These are phyloP conservation scores for Cinara cedri DNA, from an alignment of 2,888 invertebrate genomes.

Conservation along the genomic window DNA sequence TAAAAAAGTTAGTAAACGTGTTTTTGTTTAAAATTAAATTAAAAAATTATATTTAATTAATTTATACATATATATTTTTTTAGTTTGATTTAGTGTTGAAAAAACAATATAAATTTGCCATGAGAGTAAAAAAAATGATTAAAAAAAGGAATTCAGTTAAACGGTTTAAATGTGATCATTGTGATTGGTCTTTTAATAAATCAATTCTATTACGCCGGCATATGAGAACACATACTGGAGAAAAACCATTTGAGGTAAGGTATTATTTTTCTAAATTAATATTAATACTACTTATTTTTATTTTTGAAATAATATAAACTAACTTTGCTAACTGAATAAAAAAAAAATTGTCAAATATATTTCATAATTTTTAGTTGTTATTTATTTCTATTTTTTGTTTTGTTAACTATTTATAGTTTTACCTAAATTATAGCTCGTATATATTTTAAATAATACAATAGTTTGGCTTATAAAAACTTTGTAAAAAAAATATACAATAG, in stretches of 20 bases:
- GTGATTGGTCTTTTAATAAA: slow-evolving; percentile 53
- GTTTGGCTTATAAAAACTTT: no score
- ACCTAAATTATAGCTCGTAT: no score
- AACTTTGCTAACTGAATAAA: no score
- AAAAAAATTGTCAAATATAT: no score
- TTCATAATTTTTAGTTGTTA: no score
- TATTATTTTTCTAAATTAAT: not conserved
- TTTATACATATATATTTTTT: not conserved
- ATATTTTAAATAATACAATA: no score
- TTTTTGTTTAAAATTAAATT: not conserved
- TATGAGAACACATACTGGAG: slow-evolving; percentile 49
- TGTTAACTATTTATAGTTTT: no score
- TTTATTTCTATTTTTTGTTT: no score
- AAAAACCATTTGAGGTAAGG: slow-evolving; percentile 46
- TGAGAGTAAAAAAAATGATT: slow-evolving; percentile 13
- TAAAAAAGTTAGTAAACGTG: slow-evolving; percentile 21
- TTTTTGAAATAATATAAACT: not conserved
- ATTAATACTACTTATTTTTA: not conserved
- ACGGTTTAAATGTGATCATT: slow-evolving; percentile 38
- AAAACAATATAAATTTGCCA: slow-evolving; percentile 29
- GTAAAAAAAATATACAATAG: no score
- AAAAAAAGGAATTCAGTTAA: slow-evolving; percentile 26
- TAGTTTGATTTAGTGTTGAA: slow-evolving; percentile 31
- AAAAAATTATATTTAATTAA: not conserved
- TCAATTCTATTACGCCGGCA: slow-evolving; percentile 36